phyloP scores from a whole-genome alignment of 1,140 invertebrate genomes.

The Goniozus legneri region DNA sequence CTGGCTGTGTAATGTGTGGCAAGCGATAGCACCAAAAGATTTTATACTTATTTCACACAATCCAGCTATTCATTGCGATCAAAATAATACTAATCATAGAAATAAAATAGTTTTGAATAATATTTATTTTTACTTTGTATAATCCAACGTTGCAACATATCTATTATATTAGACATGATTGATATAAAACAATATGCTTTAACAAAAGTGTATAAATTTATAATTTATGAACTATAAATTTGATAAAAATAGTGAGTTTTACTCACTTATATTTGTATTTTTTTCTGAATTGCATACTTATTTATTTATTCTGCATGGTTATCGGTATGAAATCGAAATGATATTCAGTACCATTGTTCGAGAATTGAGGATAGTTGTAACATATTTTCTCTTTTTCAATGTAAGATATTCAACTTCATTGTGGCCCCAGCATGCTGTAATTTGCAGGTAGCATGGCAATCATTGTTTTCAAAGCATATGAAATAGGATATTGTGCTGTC shows the following conservation, averaged over 20 bases:
- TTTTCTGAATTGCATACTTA: no score
- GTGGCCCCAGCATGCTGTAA: conserved; percentile 28
- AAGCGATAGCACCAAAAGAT: conserved; percentile 49
- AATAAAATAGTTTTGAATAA: conserved; percentile 33
- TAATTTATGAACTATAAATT: conserved; percentile 41
- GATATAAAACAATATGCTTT: conserved; percentile 35
- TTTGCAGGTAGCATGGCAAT: conserved; percentile 20
- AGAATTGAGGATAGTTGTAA: conserved; percentile 21
- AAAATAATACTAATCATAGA: conserved; percentile 24
- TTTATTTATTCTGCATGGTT: conserved; percentile 20
- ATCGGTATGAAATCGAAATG: conserved; percentile 28
- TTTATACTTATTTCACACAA: conserved; percentile 22
- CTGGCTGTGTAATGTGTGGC: conserved; percentile 54
- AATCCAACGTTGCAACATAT: conserved; percentile 37
- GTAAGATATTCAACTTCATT: conserved; percentile 20
- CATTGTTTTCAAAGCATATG: conserved; percentile 13
- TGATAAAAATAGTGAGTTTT: conserved; percentile 42
- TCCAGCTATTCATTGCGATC: conserved; percentile 9
- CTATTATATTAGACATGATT: conserved; percentile 33
- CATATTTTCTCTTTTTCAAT: no score
- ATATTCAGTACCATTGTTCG: conserved; percentile 22
- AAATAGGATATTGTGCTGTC: conserved; percentile 22
- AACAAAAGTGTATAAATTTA: conserved; percentile 38
- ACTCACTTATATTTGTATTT: conserved; percentile 23
- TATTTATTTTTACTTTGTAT: conserved; percentile 34